These are phyloP conservation scores for Nanorana parkeri DNA, from an alignment of 2,113 vertebrate species.

Conservation along the genomic window DNA sequence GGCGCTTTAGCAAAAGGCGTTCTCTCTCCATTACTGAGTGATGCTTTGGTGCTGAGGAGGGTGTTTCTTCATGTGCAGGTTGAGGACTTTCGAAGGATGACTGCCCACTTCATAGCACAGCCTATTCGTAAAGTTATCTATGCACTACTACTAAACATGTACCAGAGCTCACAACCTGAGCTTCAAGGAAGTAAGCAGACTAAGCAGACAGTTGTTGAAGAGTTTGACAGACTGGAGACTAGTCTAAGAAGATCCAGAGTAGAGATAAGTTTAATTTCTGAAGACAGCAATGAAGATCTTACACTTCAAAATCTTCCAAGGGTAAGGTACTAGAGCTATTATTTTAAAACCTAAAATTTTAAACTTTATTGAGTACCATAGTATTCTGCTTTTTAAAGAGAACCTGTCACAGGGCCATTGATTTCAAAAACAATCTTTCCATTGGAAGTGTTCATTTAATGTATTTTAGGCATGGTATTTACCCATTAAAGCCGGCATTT, in stretches of 20 bases:
- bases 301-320: conserved; percentile 75
- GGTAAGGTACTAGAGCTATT: conserved; percentile 71
- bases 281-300: conserved; percentile 57
- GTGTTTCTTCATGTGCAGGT: conserved; percentile 87
- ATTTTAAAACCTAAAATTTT: background rate
- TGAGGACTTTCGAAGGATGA: conserved; percentile 82
- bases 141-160: conserved; percentile 73
- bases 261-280: conserved; percentile 62
- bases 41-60: conserved; percentile 78
- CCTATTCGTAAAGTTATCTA: conserved; percentile 85
- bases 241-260: conserved; percentile 77
- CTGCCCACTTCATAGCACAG: conserved; percentile 76
- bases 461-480: too few relatives aligned
- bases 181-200: background rate
- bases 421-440: too few relatives aligned
- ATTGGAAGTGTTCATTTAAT: too few relatives aligned
- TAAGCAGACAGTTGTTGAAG: conserved; percentile 68
- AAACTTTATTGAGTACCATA: too few relatives aligned
- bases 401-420: too few relatives aligned
- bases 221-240: conserved; percentile 82
- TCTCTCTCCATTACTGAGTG: conserved; percentile 76
- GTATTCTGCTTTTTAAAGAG: too few relatives aligned
- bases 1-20: conserved; percentile 70
- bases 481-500: too few relatives aligned
- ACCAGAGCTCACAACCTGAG: background rate